Evolutionary conservation across 2,113 vertebrate genomes (phyloP).

Genomic region (Pseudorhombus dupliciocellatus): DNA sequence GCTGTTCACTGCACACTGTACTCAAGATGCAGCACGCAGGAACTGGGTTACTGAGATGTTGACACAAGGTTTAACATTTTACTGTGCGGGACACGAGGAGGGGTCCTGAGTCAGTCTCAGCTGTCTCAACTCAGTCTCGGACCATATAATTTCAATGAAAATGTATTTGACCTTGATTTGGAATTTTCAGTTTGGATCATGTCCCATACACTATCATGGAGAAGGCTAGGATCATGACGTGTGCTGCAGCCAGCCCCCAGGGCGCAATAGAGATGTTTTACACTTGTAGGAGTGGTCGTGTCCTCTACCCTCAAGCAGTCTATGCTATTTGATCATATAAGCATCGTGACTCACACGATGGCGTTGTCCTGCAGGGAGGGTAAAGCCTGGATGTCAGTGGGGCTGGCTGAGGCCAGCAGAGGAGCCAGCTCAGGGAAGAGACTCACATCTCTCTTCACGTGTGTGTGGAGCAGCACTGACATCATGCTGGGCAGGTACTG

Average conservation of each 20-base stretch:
- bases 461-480: constrained; percentile 75
- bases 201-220: too few species aligned
- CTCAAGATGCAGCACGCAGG: too few species aligned
- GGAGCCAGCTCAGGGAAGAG: constrained; percentile 76
- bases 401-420: constrained; percentile 68
- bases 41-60: too few species aligned
- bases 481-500: constrained; percentile 75
- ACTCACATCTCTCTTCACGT: constrained; percentile 63
- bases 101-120: background rate
- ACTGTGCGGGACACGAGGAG: background rate
- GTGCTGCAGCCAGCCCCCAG: too few species aligned
- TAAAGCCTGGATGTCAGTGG: constrained; percentile 73
- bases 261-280: too few species aligned
- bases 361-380: constrained; percentile 70
- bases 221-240: too few species aligned
- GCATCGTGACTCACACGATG: constrained; percentile 70
- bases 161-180: too few species aligned
- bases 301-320: background rate
- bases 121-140: too few species aligned
- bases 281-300: too few species aligned
- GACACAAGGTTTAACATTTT: too few species aligned
- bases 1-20: background rate
- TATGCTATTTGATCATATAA: background rate
- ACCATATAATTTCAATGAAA: too few species aligned
- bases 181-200: too few species aligned